Percentiles rank a stretch among this genome's conserved stretches.
Evolutionary conservation across 1,140 invertebrate genomes (phyloP).

Genomic region (Zaprionus africanus): DNA sequence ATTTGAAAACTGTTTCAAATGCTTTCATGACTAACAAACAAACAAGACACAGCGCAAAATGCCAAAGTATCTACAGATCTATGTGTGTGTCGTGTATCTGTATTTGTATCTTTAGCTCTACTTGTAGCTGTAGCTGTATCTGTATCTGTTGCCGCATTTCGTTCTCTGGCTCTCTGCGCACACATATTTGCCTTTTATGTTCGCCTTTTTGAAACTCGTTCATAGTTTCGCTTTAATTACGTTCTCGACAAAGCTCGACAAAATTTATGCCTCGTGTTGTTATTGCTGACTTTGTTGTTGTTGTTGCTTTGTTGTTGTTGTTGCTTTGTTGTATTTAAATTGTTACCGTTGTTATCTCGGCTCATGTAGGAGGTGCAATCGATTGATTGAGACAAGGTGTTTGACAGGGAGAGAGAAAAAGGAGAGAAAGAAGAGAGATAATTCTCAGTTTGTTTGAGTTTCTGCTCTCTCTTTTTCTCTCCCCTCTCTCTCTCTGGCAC

Average conservation of each 20-base stretch:
- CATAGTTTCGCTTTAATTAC: constrained; percentile 69
- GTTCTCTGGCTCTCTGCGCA: constrained; percentile 40
- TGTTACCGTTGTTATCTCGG: constrained; percentile 33
- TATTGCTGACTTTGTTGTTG: constrained; percentile 16
- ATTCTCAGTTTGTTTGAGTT: neutral
- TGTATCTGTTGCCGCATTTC: constrained; percentile 20
- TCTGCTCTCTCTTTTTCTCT: constrained; percentile 1
- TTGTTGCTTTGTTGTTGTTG: constrained; percentile 33
- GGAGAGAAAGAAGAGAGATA: constrained; percentile 28
- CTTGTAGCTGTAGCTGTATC: constrained; percentile 4
- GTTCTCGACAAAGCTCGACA: constrained; percentile 48
- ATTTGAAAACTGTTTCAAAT: constrained; percentile 33
- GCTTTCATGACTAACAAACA: constrained; percentile 51
- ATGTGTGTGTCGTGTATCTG: constrained; percentile 21
- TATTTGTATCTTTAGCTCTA: constrained; percentile 30
- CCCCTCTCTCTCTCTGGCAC: neutral
- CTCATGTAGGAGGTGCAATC: constrained; percentile 48
- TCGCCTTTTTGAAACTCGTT: constrained; percentile 62
- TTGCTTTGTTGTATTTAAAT: constrained; percentile 7
- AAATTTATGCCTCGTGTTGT: constrained; percentile 23
- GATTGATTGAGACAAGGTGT: neutral
- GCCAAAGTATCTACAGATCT: constrained; percentile 48
- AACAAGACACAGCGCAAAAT: constrained; percentile 27
- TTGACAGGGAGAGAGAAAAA: neutral
- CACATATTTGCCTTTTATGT: constrained; percentile 63